Conservation (phyloP, 2,113 vertebrate genomes). For the Heliornis fulica region DNA sequence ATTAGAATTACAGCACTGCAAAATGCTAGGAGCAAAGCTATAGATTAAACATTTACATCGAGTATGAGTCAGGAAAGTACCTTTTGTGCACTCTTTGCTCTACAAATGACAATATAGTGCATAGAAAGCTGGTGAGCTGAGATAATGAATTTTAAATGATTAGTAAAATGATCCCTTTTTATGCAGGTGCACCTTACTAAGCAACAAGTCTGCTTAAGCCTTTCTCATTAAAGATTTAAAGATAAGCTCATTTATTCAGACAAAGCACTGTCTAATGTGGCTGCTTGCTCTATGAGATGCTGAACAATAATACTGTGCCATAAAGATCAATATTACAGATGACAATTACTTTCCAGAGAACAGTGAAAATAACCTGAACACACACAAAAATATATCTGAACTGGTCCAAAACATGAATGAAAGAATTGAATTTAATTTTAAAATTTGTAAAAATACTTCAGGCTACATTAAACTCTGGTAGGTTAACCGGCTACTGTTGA, state of each 20-base stretch:
- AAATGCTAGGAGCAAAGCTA: conserved; percentile 16
- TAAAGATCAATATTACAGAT: conserved; percentile 24
- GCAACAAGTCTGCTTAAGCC: conserved; percentile 78
- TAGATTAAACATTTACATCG: conserved; percentile 39
- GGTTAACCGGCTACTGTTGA: not conserved
- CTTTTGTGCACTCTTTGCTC: not conserved
- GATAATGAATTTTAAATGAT: conserved; percentile 89
- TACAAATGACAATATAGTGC: conserved; percentile 29
- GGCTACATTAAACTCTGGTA: not conserved
- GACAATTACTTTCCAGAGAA: conserved; percentile 22
- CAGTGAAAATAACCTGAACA: not conserved
- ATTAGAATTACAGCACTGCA: conserved; percentile 21
- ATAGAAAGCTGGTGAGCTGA: conserved; percentile 45
- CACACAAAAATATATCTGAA: not conserved
- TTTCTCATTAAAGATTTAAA: conserved; percentile 84
- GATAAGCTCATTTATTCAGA: conserved; percentile 65
- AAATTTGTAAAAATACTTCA: not conserved
- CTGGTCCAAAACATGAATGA: not conserved
- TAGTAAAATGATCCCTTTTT: conserved; percentile 83
- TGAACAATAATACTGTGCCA: conserved; percentile 26
- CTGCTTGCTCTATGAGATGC: not conserved
- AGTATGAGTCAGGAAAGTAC: not conserved
- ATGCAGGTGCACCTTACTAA: conserved; percentile 73
- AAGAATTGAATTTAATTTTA: not conserved
- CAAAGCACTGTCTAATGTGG: conserved; percentile 54